Base-by-base conservation (phyloP, 1,140 invertebrate species). In the Drosophila ercepeae region DNA sequence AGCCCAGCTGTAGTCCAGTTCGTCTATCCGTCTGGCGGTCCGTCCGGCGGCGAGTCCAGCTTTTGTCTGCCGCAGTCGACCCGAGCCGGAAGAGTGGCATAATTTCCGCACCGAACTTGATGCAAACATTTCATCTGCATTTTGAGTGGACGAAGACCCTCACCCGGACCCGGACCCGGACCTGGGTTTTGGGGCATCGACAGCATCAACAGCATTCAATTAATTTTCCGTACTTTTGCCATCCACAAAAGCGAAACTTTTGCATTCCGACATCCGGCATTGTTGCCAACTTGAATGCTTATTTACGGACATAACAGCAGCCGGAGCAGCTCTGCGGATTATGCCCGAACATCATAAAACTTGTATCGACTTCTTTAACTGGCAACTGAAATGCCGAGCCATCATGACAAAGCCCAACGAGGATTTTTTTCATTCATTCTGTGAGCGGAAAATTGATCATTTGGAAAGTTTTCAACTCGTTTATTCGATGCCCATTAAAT, bases 61-160 rank as follows among this genome's bases (percentile, higher is more conserved):
- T 59, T 71, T 46, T 34, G 72, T 42, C 50, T 39, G 63, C 32
- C 49, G 21, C 11, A 55, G 45, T 50, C 42, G 61, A 25, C 39
- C 19, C 42, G 63, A 14, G 29, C 74, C 79, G 79, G 79, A 83
- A 78, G 57, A 71, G 60, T 64, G 79, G 45, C 79, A 84, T 75
- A 84, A 83, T 83, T 83, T 83, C 79, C 79, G 79, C 71, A 74
- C 41, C 49, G 69, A 83, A 84, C 79, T 83, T 83, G 79, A 74
- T 70, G 73, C 70, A 74, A 77, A 73, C 74, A 84, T 70, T 75
- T 84, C 75, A 84, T 78, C 71, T 83, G 75, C 79, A 71, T 59
- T 78, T 75, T 57, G 79, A 83, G 68, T 71, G 74, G 49, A 58
- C 63, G 21, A 21, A 18, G 27, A 45, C 42, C 42, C 55, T 32